These are phyloP conservation scores for Leguminivora glycinivorella DNA, from an alignment of 1,140 invertebrate species.

Conservation along the genomic window DNA sequence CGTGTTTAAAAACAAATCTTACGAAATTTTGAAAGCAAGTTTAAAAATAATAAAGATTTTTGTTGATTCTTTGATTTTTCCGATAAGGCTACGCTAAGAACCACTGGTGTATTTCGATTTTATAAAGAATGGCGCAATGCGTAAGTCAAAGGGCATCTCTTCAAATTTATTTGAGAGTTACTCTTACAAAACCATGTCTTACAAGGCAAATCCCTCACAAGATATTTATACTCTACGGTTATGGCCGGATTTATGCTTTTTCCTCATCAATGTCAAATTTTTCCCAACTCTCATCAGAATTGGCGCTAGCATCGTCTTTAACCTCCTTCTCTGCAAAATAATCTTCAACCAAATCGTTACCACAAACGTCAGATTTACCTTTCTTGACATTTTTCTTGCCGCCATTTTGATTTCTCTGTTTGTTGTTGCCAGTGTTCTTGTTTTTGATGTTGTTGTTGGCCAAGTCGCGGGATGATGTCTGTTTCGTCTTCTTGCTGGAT, in stretches of 20 bases:
- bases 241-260: conserved; percentile 60
- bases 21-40: too few species aligned
- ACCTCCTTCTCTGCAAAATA: conserved; percentile 73
- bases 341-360: conserved; percentile 73
- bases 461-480: conserved; percentile 45
- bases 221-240: conserved; percentile 32
- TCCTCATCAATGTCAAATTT: conserved; percentile 75
- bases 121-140: too few species aligned
- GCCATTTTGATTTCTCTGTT: conserved; percentile 56
- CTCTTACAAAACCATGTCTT: neutral
- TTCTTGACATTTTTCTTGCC: conserved; percentile 60
- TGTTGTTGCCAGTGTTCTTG: conserved; percentile 42
- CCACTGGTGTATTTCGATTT: too few species aligned
- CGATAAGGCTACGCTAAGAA: too few species aligned
- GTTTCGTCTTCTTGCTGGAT: conserved; percentile 60
- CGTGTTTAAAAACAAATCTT: too few species aligned
- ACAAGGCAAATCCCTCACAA: conserved; percentile 22
- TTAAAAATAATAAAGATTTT: too few species aligned
- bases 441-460: conserved; percentile 51
- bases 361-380: conserved; percentile 63
- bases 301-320: conserved; percentile 74
- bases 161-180: neutral
- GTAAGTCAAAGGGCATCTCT: too few species aligned
- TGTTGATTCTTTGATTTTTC: too few species aligned
- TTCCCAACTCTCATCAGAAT: conserved; percentile 78